Evolutionary conservation across 1,140 invertebrate genomes (phyloP), one percentile per base, ranked within the genome.

Genomic region (Diplogasteroides magnus): DNA sequence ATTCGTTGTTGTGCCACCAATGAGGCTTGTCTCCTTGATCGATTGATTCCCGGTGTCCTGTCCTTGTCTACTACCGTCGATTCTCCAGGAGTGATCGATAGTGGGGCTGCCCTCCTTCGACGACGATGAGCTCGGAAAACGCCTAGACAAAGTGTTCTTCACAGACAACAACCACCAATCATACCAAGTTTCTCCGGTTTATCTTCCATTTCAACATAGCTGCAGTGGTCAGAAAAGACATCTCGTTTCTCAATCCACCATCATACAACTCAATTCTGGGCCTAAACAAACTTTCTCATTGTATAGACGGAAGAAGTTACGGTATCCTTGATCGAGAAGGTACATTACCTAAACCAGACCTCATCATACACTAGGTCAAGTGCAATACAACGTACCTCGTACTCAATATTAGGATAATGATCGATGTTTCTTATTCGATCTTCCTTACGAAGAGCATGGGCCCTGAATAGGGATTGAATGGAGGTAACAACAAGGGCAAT

Each of bases 251-350:
- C 6, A 48, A 48, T 11, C 19, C 19, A 48, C 6, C 37, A 11
- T 19, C 19, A 11, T 48, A 19, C 6, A 48, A 11, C 19, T 48
- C 37, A 6, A 48, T 19, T 48, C 37, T 19, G 19, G 19, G 37
- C 6, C 37, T 19, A 19, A 6, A 48, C 37, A 48, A 6, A 48
- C 37, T 48, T 19, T 11, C 37, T 48, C 37, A 48, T 19, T 64
- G 57, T n/a, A 26, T 6, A 13, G 31, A 25, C 37, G 31, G 72
- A 67, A 97, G 85, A 98, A 98, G 31, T 88, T 87, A 76, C 93
- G 90, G 85, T 99, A 99, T 2, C 96, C 96, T 0, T 92, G 92
- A 78, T 95, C 89, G 3, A 99, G 86, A 0, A 98, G 84, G 83
- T 98, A 98, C 11, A 97, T 85, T 83, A 98, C 96, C n/a, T n/a